Evolutionary conservation across 2,888 invertebrate genomes (phyloP), one percentile per base, ranked within the genome.

Genomic region (Microplitis deprimator): DNA sequence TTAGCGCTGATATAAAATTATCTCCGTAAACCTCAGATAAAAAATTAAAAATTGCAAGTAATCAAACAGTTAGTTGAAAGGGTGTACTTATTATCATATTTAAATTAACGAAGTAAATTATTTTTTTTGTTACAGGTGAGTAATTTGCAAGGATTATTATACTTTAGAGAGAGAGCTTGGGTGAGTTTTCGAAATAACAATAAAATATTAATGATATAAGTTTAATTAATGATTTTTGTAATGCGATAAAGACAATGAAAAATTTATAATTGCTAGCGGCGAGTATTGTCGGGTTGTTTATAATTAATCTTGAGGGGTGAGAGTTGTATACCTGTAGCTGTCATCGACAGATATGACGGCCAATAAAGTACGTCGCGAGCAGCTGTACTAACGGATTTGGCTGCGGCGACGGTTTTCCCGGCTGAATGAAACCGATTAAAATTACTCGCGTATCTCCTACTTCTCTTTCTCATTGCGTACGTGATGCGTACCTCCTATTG

Each of bases 331-430:
- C 83, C 83, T 81, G 83, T 83, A 82, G 82, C 88, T 88, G 88
- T 85, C 85, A 84, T 79, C 84, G 84, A 85, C 88, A 89, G 88
- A 88, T 87, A 87, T 87, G 89, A 88, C 85, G 84, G 84, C 84
- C 86, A 87, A 88, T 88, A 87, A 89, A 87, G 86, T 87, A 85
- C 85, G 87, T 84, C 86, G 83, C 82, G 83, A 83, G 81, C 86
- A 86, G 85, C 84, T 85, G 84, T 80, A 82, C 83, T 84, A 84
- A 84, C 83, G 83, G 81, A 85, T 83, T 84, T 81, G 80, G 79
- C 81, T 84, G 77, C 77, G 75, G 78, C 76, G 80, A 77, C 74
- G 77, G 75, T 78, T 79, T 79, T 77, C 72, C 67, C 74, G 68
- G 79, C 62, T 80, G 75, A 81, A 79, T 77, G 76, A 76, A 82